Evolutionary conservation across 2,113 vertebrate species (phyloP).

Genomic region (Pogonocichla stellata): DNA sequence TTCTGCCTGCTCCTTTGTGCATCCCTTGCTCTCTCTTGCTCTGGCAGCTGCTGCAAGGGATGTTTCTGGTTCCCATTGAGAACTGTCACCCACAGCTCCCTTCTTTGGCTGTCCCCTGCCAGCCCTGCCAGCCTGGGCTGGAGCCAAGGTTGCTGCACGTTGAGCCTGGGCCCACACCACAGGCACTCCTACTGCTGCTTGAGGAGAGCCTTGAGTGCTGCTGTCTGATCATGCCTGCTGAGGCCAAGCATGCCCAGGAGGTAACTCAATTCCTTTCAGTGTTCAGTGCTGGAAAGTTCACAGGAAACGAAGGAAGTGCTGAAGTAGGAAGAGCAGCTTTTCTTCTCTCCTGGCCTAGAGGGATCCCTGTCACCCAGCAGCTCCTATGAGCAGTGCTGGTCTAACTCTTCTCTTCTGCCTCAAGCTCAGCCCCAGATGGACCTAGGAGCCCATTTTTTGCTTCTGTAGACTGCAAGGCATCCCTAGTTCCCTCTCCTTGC

Average conservation of each 20-base stretch:
- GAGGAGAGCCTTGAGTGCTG: background rate
- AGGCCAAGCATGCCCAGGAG: accelerated
- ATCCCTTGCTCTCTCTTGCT: background rate
- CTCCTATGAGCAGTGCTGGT: background rate
- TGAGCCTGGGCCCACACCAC: background rate
- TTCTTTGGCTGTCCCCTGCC: background rate
- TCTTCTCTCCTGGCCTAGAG: background rate
- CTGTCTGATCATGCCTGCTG: background rate
- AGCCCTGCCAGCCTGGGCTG: accelerated
- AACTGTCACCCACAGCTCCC: background rate
- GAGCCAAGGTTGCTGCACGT: accelerated
- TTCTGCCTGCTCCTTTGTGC: background rate
- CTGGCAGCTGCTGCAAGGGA: background rate
- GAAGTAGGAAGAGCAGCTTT: background rate
- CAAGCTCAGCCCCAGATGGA: background rate
- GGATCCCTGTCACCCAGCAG: accelerated
- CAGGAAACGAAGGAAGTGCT: background rate
- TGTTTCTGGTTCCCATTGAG: background rate
- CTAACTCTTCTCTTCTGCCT: background rate
- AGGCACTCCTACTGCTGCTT: background rate
- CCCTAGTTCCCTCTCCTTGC: background rate
- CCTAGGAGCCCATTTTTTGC: background rate
- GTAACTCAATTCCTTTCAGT: background rate
- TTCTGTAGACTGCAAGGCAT: background rate
- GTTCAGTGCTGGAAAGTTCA: background rate